Base-by-base conservation (phyloP, 2,797 vertebrate species). In the Gobionotothen gibberifrons region DNA sequence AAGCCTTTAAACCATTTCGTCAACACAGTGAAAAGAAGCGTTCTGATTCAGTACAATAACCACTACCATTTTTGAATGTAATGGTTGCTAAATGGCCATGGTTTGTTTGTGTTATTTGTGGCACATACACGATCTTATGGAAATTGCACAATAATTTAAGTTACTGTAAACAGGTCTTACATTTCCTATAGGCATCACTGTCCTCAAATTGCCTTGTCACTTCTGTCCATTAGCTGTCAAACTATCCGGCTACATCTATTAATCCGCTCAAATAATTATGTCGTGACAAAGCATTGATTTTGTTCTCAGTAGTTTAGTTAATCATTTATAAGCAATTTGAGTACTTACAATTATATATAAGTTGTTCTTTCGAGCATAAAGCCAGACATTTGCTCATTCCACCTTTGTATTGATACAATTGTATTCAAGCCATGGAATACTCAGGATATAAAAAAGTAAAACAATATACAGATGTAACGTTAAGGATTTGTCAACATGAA, bases 181-280 rank as follows among this genome's bases (percentile, higher is more conserved):
- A 48, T 61, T 66, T 56, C 49, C 4, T 8, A 21, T 3, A 21
- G 42, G 17, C 39, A 67, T 19, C 21, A 17, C 51, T 84, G 73
- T 70, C 63, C 56, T 85, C 17, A 84, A 84, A 82, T 46, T 87
- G 91, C 90, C 84, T 56, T 90, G 92, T 93, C 90, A 93, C 88
- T 82, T 46, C 72, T 81, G 81, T 39, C 43, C 19, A 9, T 14
- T 74, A 77, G 76, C 84, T 89, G 79, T 87, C 85, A 77, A 43
- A 11, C 55, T 67, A 60, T 57, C 6, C 1, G 40, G 11, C 39
- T 55, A 2, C 48, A 59, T 51, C 40, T 47, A 72, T 68, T 65
- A 49, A 0, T 42, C 15, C 21, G 17, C 22, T 61, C 7, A 46
- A 47, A 3, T 36, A 2, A 40, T 13, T 16, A 14, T 16, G n/a